phyloP scores from a whole-genome alignment of 2,797 vertebrate genomes.

The Brachyalestes nurse region DNA sequence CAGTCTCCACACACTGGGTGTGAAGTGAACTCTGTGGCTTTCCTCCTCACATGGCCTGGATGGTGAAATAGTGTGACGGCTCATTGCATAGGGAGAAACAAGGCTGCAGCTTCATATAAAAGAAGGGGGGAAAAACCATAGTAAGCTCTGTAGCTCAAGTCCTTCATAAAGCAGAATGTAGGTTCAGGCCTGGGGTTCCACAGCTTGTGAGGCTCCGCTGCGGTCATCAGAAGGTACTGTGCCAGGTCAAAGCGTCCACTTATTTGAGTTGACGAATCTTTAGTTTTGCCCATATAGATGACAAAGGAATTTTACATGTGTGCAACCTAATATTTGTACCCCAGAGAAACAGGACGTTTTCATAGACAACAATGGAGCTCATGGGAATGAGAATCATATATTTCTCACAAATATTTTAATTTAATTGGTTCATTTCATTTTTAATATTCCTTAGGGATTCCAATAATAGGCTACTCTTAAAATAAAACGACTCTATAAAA shows the following conservation, averaged over 20 bases:
- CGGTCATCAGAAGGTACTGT: not conserved
- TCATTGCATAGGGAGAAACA: slow-evolving; percentile 5
- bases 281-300: too few relatives aligned
- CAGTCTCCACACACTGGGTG: slow-evolving; percentile 25
- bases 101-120: slow-evolving; percentile 27
- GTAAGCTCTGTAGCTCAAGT: not conserved
- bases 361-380: too few relatives aligned
- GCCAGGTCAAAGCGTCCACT: not conserved
- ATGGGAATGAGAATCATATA: too few relatives aligned
- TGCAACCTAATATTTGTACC: too few relatives aligned
- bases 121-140: not conserved
- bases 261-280: too few relatives aligned
- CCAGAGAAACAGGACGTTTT: too few relatives aligned
- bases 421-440: too few relatives aligned
- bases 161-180: not conserved
- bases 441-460: too few relatives aligned
- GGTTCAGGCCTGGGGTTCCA: not conserved
- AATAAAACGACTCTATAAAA: too few relatives aligned
- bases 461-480: too few relatives aligned
- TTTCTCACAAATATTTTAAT: too few relatives aligned
- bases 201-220: not conserved
- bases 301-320: too few relatives aligned
- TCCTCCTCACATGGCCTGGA: slow-evolving; percentile 17
- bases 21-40: slow-evolving; percentile 35
- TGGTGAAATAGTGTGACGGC: slow-evolving; percentile 16